Conservation (phyloP, 2,797 vertebrate genomes). For the Paguma larvata region DNA sequence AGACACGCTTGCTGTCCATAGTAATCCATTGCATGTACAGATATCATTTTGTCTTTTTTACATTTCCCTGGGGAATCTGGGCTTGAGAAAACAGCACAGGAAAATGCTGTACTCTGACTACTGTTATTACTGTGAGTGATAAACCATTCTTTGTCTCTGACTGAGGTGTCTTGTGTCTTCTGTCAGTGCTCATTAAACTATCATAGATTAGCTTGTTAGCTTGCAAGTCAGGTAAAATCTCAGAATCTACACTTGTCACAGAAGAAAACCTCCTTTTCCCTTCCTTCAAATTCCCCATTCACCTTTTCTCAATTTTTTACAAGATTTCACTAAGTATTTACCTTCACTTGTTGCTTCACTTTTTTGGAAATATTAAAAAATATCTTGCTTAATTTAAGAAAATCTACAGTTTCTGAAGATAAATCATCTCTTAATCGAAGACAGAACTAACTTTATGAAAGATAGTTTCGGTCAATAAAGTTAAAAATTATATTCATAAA, state of each 20-base stretch:
- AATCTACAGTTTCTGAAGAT: background rate
- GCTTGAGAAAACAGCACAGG: background rate
- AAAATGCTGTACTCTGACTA: background rate
- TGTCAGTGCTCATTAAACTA: background rate
- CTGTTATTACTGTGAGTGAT: background rate
- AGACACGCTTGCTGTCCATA: background rate
- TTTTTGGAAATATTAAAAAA: background rate
- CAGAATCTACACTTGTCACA: background rate
- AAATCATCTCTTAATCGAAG: background rate
- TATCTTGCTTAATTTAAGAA: background rate
- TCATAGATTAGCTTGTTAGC: background rate
- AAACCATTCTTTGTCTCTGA: conserved; percentile 18
- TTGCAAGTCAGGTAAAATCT: background rate
- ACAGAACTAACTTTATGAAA: background rate
- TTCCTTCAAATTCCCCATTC: background rate
- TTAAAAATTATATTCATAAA: background rate
- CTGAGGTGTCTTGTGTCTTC: background rate
- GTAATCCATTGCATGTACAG: background rate
- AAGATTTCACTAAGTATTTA: background rate
- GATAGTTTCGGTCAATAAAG: background rate
- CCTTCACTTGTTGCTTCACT: background rate
- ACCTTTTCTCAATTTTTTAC: background rate
- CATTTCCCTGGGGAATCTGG: background rate
- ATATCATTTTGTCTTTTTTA: background rate
- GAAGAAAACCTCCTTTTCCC: background rate